Evolutionary conservation across 2,888 invertebrate species (phyloP).

Genomic region (Leistus spinibarbis): DNA sequence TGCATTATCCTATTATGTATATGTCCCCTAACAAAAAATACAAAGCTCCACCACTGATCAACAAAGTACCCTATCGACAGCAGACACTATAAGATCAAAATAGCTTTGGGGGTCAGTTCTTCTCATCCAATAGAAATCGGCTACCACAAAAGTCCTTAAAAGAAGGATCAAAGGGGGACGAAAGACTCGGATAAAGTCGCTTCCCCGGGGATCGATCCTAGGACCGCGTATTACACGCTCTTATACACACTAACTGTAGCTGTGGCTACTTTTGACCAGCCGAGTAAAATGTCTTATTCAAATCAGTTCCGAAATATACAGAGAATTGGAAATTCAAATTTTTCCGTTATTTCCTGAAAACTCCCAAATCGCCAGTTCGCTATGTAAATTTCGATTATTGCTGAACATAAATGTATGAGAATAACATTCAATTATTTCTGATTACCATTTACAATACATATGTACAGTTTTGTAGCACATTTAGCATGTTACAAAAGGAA

Average conservation of each 20-base stretch:
- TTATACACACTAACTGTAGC: conserved; percentile 49
- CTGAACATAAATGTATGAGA: not conserved
- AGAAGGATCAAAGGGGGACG: conserved; percentile 5
- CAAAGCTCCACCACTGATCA: not conserved
- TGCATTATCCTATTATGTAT: no score
- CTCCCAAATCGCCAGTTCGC: conserved; percentile 4
- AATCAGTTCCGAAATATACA: conserved; percentile 19
- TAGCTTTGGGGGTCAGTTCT: not conserved
- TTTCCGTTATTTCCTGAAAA: not conserved
- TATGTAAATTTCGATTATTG: conserved; percentile 13
- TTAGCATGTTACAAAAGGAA: not conserved
- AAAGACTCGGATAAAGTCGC: conserved; percentile 8
- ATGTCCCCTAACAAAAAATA: no score
- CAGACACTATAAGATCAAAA: not conserved
- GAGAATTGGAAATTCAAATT: conserved; percentile 25
- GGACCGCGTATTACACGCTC: conserved; percentile 49
- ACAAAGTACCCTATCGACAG: not conserved
- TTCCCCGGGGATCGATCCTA: conserved; percentile 47
- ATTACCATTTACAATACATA: conserved; percentile 14
- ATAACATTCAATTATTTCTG: conserved; percentile 10
- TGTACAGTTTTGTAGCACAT: not conserved
- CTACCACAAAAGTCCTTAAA: conserved; percentile 10
- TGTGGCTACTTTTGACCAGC: conserved; percentile 21
- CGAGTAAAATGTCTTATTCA: conserved; percentile 15
- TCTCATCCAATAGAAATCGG: not conserved